Evolutionary conservation across 2,888 invertebrate genomes (phyloP).

Genomic region (Myopa tessellatipennis): DNA sequence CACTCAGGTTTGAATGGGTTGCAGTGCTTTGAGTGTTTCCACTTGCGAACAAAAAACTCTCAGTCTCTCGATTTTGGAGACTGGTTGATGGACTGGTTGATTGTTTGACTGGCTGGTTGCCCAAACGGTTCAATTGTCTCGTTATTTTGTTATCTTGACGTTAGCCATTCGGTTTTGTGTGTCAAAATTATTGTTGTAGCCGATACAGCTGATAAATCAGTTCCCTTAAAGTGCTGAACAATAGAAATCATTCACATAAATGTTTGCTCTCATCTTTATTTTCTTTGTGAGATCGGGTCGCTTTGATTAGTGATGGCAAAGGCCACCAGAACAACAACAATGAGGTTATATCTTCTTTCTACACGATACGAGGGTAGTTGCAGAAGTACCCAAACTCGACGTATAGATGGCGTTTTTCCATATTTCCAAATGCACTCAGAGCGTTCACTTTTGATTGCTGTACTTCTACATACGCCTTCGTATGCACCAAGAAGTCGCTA

Average conservation of each 20-base stretch:
- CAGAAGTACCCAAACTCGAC: no score
- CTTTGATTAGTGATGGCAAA: slow-evolving; percentile 2
- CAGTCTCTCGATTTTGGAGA: neutral
- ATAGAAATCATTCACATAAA: neutral
- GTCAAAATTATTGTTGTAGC: neutral
- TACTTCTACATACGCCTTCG: no score
- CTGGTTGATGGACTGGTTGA: no score
- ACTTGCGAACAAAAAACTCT: neutral
- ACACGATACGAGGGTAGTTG: neutral
- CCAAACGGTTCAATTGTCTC: neutral
- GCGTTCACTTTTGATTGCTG: no score
- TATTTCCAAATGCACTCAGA: no score
- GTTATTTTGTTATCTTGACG: neutral
- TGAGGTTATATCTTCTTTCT: neutral
- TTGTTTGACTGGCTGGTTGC: neutral
- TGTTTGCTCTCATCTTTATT: neutral
- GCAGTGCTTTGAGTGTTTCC: neutral
- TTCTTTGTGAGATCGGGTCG: neutral
- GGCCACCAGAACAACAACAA: neutral
- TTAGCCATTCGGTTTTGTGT: neutral
- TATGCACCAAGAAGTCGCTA: neutral
- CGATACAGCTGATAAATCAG: neutral
- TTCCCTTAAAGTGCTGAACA: neutral
- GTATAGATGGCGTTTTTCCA: no score
- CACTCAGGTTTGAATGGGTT: neutral